Evolutionary conservation across 2,888 invertebrate species (phyloP).

Genomic region (Microdon myrmicae): DNA sequence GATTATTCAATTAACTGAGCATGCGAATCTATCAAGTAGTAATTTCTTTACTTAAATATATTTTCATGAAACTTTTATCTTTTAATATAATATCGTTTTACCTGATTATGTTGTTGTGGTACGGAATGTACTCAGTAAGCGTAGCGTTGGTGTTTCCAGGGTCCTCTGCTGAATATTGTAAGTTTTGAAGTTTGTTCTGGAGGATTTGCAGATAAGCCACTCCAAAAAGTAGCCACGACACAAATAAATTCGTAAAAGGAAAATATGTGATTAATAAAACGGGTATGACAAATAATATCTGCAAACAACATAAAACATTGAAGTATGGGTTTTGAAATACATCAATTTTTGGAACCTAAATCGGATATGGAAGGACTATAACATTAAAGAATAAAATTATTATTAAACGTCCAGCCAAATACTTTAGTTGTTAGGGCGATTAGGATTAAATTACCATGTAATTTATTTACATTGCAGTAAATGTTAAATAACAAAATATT

Average conservation of each 20-base stretch:
- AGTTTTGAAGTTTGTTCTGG: conserved; percentile 39
- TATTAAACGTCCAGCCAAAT: no score
- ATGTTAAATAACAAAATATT: no score
- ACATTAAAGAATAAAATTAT: no score
- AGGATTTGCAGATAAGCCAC: conserved; percentile 49
- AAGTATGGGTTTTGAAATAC: conserved; percentile 45
- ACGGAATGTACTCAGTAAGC: conserved; percentile 48
- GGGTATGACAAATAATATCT: conserved; percentile 36
- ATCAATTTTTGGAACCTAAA: conserved; percentile 40
- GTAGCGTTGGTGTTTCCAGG: conserved; percentile 25
- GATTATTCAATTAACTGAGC: no score
- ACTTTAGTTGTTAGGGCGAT: no score
- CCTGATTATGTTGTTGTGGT: conserved; percentile 54
- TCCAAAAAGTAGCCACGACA: conserved; percentile 53
- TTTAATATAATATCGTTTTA: conserved; percentile 12
- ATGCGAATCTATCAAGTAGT: no score
- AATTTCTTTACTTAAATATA: no score
- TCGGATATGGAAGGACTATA: conserved; percentile 42
- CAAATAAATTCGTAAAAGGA: conserved; percentile 54
- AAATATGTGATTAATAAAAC: conserved; percentile 46
- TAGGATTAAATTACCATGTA: no score
- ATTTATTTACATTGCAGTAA: no score
- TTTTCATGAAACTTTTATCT: no score
- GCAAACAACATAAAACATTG: conserved; percentile 50
- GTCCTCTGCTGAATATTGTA: conserved; percentile 24